Evolutionary conservation across 1,140 invertebrate genomes (phyloP).

Genomic region (Eufriesea mexicana): DNA sequence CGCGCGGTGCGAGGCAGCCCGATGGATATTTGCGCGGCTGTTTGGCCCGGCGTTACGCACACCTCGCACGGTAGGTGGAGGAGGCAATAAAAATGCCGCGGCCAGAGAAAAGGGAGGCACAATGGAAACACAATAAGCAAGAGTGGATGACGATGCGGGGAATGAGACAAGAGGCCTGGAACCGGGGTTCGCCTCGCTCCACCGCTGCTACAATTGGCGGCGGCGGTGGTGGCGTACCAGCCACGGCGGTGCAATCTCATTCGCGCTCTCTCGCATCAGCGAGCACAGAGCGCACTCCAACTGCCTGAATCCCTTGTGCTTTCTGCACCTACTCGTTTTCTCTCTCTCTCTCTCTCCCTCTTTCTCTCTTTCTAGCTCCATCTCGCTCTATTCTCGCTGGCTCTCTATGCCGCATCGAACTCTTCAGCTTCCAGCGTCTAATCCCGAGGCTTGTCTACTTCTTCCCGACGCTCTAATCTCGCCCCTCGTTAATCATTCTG

Average conservation of each 20-base stretch:
- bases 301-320: constrained; percentile 53
- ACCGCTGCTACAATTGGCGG: constrained; percentile 71
- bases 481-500: constrained; percentile 37
- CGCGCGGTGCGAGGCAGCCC: constrained; percentile 32
- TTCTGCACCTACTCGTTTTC: constrained; percentile 57
- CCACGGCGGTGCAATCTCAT: constrained; percentile 75
- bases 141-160: constrained; percentile 64
- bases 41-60: constrained; percentile 56
- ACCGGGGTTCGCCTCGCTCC: constrained; percentile 44
- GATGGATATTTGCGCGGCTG: constrained; percentile 60
- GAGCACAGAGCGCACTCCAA: constrained; percentile 61
- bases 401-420: constrained; percentile 21
- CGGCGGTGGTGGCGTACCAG: constrained; percentile 56
- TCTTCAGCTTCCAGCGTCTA: constrained; percentile 32
- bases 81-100: constrained; percentile 65
- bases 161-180: constrained; percentile 49
- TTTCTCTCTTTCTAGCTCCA: no score
- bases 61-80: background rate
- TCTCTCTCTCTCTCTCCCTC: constrained; percentile 11
- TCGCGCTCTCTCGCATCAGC: constrained; percentile 76
- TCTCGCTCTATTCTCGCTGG: constrained; percentile 29
- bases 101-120: constrained; percentile 69
- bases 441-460: constrained; percentile 34
- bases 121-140: constrained; percentile 73
- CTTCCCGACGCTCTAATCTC: constrained; percentile 34